Percentiles rank a stretch among this genome's conserved stretches.
Evolutionary conservation across 2,797 vertebrate genomes (phyloP).

Genomic region (Lagorchestes hirsutus): DNA sequence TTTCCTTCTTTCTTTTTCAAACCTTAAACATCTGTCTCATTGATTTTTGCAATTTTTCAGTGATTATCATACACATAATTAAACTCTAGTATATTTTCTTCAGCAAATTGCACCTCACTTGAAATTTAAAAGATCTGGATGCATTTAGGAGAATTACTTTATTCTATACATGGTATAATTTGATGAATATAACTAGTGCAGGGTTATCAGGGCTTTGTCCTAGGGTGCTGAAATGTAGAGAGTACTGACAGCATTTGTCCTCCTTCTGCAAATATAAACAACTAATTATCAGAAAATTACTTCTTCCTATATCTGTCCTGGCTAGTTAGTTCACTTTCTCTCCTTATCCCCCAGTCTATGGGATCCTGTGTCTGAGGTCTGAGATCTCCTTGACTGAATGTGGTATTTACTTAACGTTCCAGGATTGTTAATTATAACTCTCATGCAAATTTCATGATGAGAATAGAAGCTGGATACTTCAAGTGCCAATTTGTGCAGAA

Average conservation of each 20-base stretch:
- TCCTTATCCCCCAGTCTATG: neutral
- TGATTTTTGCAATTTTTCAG: neutral
- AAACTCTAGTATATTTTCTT: neutral
- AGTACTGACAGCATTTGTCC: neutral
- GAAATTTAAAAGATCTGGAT: neutral
- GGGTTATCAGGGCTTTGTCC: neutral
- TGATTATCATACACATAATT: neutral
- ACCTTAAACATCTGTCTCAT: neutral
- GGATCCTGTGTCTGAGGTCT: neutral
- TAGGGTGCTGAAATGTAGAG: neutral
- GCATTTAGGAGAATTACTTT: neutral
- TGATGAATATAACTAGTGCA: neutral
- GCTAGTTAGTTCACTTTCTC: neutral
- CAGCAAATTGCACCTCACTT: neutral
- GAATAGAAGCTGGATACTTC: neutral
- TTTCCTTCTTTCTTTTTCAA: neutral
- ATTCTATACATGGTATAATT: neutral
- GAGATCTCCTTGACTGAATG: neutral
- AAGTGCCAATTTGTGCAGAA: neutral
- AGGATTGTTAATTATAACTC: neutral
- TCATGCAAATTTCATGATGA: neutral
- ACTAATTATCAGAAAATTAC: neutral
- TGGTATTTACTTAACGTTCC: neutral
- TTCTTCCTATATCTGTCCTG: neutral
- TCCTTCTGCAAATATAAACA: neutral